Conservation (phyloP, 2,888 invertebrate species). For the Xestia ashworthii region DNA sequence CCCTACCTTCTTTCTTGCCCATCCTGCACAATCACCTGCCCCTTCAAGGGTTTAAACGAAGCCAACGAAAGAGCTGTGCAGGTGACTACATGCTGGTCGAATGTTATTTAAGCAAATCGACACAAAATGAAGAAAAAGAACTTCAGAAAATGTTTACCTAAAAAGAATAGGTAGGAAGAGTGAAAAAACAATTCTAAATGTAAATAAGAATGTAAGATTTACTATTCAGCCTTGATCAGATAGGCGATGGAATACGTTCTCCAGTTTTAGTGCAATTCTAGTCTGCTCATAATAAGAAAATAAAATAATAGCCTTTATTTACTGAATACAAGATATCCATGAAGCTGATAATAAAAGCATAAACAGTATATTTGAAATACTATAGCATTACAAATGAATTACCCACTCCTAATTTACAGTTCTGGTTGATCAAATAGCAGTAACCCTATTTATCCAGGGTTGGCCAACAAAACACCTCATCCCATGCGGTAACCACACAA, state of each 20-base stretch:
- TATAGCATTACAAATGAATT: no score
- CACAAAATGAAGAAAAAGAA: neutral
- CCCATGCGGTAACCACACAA: constrained; percentile 23
- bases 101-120: no score
- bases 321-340: no score
- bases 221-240: no score
- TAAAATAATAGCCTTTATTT: no score
- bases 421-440: neutral
- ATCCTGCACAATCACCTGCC: neutral
- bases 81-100: no score
- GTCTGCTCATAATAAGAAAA: no score
- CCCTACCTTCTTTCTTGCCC: neutral
- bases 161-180: neutral
- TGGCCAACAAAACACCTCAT: constrained; percentile 13
- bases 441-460: neutral
- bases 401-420: neutral
- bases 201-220: no score
- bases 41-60: neutral
- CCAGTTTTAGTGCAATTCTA: no score
- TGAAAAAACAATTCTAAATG: neutral
- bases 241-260: no score
- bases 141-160: neutral
- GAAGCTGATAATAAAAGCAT: no score
- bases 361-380: no score
- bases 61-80: neutral